These are phyloP conservation scores for Mesorhabditis spiculigera DNA, from an alignment of 2,888 invertebrate species.

Conservation along the genomic window DNA sequence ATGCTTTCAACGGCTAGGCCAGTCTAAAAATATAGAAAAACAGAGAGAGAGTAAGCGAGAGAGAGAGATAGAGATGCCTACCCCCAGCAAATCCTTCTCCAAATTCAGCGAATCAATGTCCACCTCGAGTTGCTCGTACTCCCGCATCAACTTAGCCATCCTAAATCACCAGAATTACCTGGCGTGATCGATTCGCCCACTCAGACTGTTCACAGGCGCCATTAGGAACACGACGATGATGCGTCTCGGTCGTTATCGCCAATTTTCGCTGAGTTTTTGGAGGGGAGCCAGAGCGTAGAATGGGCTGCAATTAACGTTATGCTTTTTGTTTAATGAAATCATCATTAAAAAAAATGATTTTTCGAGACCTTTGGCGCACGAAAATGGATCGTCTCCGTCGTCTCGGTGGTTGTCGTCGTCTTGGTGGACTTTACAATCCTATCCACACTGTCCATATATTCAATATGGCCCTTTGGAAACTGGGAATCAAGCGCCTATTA, in stretches of 20 bases:
- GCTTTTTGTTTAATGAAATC: not conserved
- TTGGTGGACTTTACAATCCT: slow-evolving; percentile 1
- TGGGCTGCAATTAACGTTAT: not conserved
- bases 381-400: slow-evolving; percentile 4
- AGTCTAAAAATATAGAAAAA: not conserved
- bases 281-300: too few species aligned
- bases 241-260: too few species aligned
- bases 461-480: not conserved
- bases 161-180: not conserved
- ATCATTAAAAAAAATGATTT: too few species aligned
- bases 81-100: not conserved
- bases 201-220: too few species aligned
- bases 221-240: too few species aligned
- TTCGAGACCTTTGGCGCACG: not conserved
- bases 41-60: slow-evolving; percentile 1
- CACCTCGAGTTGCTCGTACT: slow-evolving; percentile 5
- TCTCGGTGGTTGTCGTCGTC: slow-evolving; percentile 2
- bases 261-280: too few species aligned
- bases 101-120: slow-evolving; percentile 3
- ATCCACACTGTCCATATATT: slow-evolving; percentile 5
- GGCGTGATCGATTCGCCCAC: too few species aligned
- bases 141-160: not conserved
- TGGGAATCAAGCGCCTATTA: too few species aligned
- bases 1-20: not conserved
- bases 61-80: not conserved